Evolutionary conservation across 2,888 invertebrate genomes (phyloP).

Genomic region (Augochlorella aurata): DNA sequence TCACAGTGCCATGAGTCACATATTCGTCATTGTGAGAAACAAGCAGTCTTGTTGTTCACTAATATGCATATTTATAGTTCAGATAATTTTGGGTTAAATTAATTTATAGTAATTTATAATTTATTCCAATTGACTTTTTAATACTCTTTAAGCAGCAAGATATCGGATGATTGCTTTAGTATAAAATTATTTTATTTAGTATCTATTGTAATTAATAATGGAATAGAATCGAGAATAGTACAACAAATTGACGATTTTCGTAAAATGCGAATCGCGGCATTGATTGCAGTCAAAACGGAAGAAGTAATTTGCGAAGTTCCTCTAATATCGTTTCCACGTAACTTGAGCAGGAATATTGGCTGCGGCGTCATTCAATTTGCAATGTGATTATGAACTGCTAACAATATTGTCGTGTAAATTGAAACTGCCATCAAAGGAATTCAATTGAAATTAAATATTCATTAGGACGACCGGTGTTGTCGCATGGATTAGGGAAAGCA

Average conservation of each 20-base stretch:
- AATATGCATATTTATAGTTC: too few species aligned
- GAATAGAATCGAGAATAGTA: too few species aligned
- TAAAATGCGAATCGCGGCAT: background rate
- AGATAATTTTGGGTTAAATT: too few species aligned
- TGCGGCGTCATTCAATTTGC: conserved; percentile 49
- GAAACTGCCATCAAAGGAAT: conserved; percentile 32
- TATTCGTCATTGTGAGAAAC: too few species aligned
- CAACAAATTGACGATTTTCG: background rate
- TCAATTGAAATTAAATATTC: conserved; percentile 50
- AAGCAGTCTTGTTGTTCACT: too few species aligned
- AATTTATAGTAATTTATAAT: too few species aligned
- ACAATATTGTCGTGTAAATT: conserved; percentile 45
- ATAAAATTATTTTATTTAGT: too few species aligned
- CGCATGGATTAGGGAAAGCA: conserved; percentile 33
- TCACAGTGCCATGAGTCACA: too few species aligned
- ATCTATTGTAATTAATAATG: background rate
- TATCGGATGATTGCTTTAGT: too few species aligned
- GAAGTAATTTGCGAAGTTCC: conserved; percentile 40
- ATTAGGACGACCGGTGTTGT: conserved; percentile 27
- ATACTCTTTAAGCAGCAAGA: too few species aligned
- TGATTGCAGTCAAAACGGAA: background rate
- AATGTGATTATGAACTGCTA: conserved; percentile 45
- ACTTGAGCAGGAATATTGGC: conserved; percentile 36
- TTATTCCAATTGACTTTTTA: too few species aligned
- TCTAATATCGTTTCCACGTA: conserved; percentile 32